These are phyloP conservation scores for Leptinotarsa rubiginosa DNA, from an alignment of 2,888 invertebrate species.

Conservation along the genomic window DNA sequence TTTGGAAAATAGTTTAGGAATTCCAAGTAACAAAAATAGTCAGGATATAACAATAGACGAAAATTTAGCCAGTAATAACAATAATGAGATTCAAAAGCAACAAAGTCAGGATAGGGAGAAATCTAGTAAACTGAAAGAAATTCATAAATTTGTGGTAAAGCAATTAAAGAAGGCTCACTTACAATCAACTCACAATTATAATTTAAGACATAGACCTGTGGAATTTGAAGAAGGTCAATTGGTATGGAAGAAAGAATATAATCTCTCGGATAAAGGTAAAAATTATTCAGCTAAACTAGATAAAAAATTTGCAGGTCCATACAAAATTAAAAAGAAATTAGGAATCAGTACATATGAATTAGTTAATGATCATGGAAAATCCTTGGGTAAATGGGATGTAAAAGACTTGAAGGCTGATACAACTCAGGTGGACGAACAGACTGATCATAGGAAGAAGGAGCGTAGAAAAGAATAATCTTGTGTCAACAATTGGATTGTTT, in stretches of 20 bases:
- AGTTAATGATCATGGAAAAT: too few species aligned
- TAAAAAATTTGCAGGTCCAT: too few species aligned
- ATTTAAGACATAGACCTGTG: not conserved
- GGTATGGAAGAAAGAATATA: too few species aligned
- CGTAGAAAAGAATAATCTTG: too few species aligned
- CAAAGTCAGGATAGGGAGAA: not conserved
- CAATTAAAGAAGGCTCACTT: slow-evolving; percentile 1
- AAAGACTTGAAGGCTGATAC: slow-evolving; percentile 15
- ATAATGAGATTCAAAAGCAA: not conserved
- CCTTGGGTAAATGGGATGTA: slow-evolving; percentile 1
- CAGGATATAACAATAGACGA: not conserved
- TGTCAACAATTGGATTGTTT: too few species aligned
- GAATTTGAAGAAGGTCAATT: too few species aligned
- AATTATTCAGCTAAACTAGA: slow-evolving; percentile 17
- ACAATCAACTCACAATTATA: not conserved
- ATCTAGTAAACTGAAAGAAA: not conserved
- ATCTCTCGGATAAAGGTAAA: too few species aligned
- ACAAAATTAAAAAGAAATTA: too few species aligned
- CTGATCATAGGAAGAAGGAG: too few species aligned
- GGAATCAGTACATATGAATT: too few species aligned
- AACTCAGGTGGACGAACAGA: not conserved
- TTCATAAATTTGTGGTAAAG: not conserved
- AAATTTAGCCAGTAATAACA: not conserved
- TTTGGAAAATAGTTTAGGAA: not conserved
- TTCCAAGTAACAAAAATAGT: not conserved